Evolutionary conservation across 2,888 invertebrate genomes (phyloP), one percentile per base, ranked within the genome.

Genomic region (Trypoxylon attenuatum): DNA sequence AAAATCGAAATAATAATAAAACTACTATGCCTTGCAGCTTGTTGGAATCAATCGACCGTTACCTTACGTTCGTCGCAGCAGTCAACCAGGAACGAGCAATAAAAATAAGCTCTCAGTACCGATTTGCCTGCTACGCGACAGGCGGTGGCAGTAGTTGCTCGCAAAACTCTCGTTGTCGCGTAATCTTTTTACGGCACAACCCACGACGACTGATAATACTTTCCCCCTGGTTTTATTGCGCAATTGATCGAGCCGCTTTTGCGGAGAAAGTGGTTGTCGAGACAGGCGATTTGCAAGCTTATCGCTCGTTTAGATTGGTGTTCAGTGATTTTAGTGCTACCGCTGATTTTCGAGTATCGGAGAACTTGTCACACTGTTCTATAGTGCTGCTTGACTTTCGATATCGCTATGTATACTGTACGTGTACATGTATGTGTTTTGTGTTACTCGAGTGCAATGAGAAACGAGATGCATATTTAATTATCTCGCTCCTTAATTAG

Each of bases 11-110:
- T 18, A n/a, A n/a, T n/a, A n/a, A 23, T 55, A 55, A 59, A 59
- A 47, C n/a, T 47, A 46, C n/a, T n/a, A n/a, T n/a, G 54, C 29
- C 27, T 38, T 59, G 38, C 23, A 46, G 46, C 55, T 38, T 42
- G 23, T 29, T 41, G 15, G 59, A 47, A 47, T 38, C 50, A 23
- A 61, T 61, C 56, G 50, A 61, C 56, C 61, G 61, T 61, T 61
- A 61, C 57, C 43, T 61, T 21, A 16, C 23, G 21, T 56, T 45
- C 41, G 6, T 15, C 18, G 18, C 41, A n/a, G 42, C 42, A 29
- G 56, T 47, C 38, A 45, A 22, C 42, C 42, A 43, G 38, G 5
- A 6, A 39, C 22, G 22, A 23, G 42, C 23, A 18, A 29, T 33
- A 55, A 49, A 23, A 49, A n/a, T n/a, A n/a, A 22, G 4, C 38